Evolutionary conservation across 2,888 invertebrate species (phyloP).

Genomic region (Leptura quadrifasciata): DNA sequence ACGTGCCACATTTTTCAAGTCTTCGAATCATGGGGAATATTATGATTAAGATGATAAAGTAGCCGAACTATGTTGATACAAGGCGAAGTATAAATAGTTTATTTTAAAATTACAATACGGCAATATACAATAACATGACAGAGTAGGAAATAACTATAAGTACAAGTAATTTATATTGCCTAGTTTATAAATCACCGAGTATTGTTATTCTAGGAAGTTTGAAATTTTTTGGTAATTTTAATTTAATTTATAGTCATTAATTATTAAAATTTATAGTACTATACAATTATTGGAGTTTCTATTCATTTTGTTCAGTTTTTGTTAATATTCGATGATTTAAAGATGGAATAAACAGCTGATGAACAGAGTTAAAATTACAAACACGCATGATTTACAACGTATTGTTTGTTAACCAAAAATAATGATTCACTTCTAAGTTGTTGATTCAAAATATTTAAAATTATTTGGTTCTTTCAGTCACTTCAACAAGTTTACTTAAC

Average conservation of each 20-base stretch:
- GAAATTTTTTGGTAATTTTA: neutral
- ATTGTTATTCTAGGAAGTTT: neutral
- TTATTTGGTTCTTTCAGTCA: too few species aligned
- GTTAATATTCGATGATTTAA: neutral
- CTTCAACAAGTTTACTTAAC: too few species aligned
- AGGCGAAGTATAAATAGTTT: neutral
- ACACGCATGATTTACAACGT: neutral
- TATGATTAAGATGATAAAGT: neutral
- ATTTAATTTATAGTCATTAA: slow-evolving; percentile 1
- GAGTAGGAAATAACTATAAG: neutral
- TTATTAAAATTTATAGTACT: neutral
- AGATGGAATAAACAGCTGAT: neutral
- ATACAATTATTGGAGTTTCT: neutral
- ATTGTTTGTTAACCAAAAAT: neutral
- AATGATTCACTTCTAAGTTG: neutral
- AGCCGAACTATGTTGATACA: neutral
- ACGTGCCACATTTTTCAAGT: neutral
- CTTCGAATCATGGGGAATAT: neutral
- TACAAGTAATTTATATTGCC: slow-evolving; percentile 6
- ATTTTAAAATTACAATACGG: neutral
- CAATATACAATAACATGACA: neutral
- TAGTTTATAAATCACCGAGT: slow-evolving; percentile 3
- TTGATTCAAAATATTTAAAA: too few species aligned
- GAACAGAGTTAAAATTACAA: neutral
- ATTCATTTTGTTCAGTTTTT: neutral